Conservation (phyloP, 2,888 invertebrate species). For the Polylopha cassiicola region DNA sequence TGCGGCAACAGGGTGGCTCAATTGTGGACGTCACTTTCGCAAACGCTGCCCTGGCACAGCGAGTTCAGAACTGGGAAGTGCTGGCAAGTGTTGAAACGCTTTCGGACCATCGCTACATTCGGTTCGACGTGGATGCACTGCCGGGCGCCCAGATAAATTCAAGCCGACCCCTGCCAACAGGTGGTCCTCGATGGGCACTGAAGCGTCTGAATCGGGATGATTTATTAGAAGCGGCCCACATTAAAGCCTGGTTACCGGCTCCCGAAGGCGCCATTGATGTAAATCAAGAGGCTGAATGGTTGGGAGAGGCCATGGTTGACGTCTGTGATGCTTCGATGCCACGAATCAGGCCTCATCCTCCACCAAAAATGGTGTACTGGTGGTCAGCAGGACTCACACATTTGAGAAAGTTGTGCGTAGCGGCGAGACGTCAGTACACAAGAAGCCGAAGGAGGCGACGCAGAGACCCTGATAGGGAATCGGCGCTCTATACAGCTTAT, state of each 20-base stretch:
- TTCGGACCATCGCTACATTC: constrained; percentile 11
- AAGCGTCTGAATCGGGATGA: too few species aligned
- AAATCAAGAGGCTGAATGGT: too few species aligned
- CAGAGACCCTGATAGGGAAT: background rate
- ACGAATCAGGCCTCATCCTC: background rate
- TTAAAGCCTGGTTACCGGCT: too few species aligned
- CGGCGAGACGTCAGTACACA: background rate
- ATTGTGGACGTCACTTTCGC: constrained; percentile 11
- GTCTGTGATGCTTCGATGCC: background rate
- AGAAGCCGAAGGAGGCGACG: background rate
- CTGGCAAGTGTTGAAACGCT: constrained; percentile 14
- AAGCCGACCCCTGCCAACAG: too few species aligned
- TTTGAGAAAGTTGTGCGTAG: background rate
- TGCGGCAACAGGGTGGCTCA: constrained; percentile 2
- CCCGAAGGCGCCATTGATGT: too few species aligned
- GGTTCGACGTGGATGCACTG: background rate
- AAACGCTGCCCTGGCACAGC: background rate
- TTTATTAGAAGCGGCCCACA: too few species aligned
- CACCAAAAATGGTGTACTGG: background rate
- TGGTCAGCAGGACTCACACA: background rate
- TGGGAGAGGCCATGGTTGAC: too few species aligned
- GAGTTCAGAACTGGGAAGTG: constrained; percentile 7
- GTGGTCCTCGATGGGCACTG: too few species aligned
- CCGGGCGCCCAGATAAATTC: background rate
- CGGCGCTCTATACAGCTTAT: too few species aligned